phyloP scores from a whole-genome alignment of 2,888 invertebrate species.

The Drosophila algonquin region DNA sequence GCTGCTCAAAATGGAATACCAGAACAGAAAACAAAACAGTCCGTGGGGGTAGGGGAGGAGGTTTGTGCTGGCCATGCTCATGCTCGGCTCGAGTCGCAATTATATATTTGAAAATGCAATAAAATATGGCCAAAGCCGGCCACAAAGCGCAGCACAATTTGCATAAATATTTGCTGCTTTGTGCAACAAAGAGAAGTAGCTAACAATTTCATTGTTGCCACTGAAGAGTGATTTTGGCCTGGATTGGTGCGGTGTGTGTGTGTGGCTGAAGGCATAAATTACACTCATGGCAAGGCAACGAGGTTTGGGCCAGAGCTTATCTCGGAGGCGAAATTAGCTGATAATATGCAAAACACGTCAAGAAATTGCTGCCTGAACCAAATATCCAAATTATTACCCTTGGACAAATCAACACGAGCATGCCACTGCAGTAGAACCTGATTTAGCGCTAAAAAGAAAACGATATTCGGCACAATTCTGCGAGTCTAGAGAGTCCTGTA shows the following conservation, averaged over 20 bases:
- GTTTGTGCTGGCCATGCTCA: not conserved
- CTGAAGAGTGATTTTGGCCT: slow-evolving; percentile 11
- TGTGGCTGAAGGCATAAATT: slow-evolving; percentile 66
- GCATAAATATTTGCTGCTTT: slow-evolving; percentile 67
- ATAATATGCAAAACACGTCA: slow-evolving; percentile 78
- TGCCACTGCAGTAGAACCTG: slow-evolving; percentile 20
- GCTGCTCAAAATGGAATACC: slow-evolving; percentile 74
- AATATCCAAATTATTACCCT: slow-evolving; percentile 74
- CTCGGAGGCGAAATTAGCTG: slow-evolving; percentile 76
- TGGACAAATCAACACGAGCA: slow-evolving; percentile 48
- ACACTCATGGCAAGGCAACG: slow-evolving; percentile 72
- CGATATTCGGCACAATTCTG: not conserved
- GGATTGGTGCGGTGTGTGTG: slow-evolving; percentile 20
- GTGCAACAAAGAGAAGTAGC: slow-evolving; percentile 39
- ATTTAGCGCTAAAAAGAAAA: not conserved
- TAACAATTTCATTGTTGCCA: slow-evolving; percentile 41
- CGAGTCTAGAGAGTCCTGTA: not conserved
- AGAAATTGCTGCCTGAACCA: slow-evolving; percentile 73
- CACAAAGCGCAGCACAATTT: slow-evolving; percentile 55
- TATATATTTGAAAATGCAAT: slow-evolving; percentile 76
- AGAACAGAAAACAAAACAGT: slow-evolving; percentile 43
- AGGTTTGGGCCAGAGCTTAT: slow-evolving; percentile 68
- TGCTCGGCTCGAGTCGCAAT: slow-evolving; percentile 58
- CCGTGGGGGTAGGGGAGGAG: too few relatives aligned
- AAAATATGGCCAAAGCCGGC: slow-evolving; percentile 59